Evolutionary conservation across 2,113 vertebrate genomes (phyloP).

Genomic region (Orcinus orca): DNA sequence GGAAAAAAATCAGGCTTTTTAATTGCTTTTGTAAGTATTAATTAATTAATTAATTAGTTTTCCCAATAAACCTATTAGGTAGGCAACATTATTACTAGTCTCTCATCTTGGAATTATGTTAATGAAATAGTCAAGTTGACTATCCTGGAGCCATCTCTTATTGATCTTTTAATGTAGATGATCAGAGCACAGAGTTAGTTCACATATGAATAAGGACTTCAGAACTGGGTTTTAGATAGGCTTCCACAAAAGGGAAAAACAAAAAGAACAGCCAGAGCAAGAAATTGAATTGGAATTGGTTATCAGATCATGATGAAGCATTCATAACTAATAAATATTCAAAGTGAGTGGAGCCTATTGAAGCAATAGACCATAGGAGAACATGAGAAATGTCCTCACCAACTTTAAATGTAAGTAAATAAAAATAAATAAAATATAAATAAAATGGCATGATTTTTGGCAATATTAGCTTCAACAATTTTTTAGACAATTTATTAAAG

Average conservation of each 20-base stretch:
- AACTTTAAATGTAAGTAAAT: neutral
- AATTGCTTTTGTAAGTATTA: constrained; percentile 1
- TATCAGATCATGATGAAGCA: constrained; percentile 32
- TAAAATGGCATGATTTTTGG: neutral
- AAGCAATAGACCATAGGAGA: neutral
- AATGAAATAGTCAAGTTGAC: constrained; percentile 45
- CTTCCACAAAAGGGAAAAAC: constrained; percentile 1
- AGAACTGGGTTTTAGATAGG: neutral
- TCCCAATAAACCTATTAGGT: constrained; percentile 36
- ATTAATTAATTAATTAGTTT: constrained; percentile 50
- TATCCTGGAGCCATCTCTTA: constrained; percentile 25
- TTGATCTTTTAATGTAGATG: constrained; percentile 58
- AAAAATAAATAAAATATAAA: constrained; percentile 7
- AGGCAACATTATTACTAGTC: constrained; percentile 33
- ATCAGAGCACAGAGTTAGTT: constrained; percentile 9
- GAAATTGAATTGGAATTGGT: neutral
- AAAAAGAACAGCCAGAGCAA: neutral
- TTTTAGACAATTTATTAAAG: neutral
- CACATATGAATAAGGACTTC: constrained; percentile 40
- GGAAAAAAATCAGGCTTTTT: neutral
- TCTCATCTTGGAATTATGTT: constrained; percentile 33
- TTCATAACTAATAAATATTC: constrained; percentile 38
- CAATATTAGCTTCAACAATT: neutral
- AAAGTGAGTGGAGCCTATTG: neutral
- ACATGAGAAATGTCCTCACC: neutral